These are phyloP conservation scores for Mechanitis messenoides DNA, from an alignment of 2,888 invertebrate genomes.

Conservation along the genomic window DNA sequence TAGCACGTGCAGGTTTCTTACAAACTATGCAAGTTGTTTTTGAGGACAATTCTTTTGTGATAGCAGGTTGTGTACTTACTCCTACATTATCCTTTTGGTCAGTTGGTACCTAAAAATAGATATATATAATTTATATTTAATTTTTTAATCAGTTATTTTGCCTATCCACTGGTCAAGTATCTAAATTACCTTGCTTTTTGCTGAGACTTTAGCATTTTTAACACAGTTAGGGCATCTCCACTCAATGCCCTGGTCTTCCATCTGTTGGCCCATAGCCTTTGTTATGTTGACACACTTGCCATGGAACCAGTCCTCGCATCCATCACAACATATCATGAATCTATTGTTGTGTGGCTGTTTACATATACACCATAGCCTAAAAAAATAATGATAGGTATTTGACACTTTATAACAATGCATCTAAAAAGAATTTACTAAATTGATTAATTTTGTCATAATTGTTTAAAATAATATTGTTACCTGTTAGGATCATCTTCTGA, in stretches of 20 bases:
- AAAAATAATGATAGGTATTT: neutral
- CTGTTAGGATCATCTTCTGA: constrained; percentile 95
- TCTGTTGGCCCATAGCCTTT: constrained; percentile 91
- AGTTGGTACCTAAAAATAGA: constrained; percentile 23
- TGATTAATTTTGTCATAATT: no score
- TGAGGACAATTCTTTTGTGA: constrained; percentile 39
- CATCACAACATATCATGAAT: constrained; percentile 98
- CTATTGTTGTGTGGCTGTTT: constrained; percentile 95
- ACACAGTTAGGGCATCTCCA: constrained; percentile 93
- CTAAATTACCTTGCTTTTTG: constrained; percentile 45
- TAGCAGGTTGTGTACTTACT: constrained; percentile 30
- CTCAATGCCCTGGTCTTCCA: constrained; percentile 91
- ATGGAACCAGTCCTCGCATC: constrained; percentile 98
- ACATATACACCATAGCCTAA: constrained; percentile 94
- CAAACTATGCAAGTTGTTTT: constrained; percentile 84
- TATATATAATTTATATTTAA: neutral
- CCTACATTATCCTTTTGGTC: constrained; percentile 23
- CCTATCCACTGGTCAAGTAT: neutral
- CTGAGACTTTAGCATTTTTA: constrained; percentile 69
- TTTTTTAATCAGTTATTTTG: neutral
- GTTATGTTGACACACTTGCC: constrained; percentile 97
- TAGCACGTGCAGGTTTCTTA: constrained; percentile 84
- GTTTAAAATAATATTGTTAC: constrained; percentile 41
- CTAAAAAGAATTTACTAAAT: no score
- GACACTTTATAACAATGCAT: neutral